These are phyloP conservation scores for Hippocampus comes DNA, from an alignment of 2,113 vertebrate genomes.

Conservation along the genomic window DNA sequence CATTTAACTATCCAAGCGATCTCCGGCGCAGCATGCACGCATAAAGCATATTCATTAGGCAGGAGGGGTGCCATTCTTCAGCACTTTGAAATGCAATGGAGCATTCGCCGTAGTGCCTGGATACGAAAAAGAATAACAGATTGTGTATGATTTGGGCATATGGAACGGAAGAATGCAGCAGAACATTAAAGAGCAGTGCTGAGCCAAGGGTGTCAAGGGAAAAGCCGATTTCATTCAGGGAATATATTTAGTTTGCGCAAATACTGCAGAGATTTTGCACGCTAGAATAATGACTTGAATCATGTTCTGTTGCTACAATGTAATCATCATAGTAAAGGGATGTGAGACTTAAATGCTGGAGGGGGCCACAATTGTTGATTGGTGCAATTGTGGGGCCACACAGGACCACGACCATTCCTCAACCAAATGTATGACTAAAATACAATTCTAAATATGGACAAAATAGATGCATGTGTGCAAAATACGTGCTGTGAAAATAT, in stretches of 20 bases:
- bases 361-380: too few species aligned
- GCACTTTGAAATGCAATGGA: slow-evolving; percentile 45
- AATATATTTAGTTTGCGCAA: slow-evolving; percentile 43
- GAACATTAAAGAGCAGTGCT: slow-evolving; percentile 49
- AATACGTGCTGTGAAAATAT: too few species aligned
- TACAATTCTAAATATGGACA: too few species aligned
- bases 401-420: too few species aligned
- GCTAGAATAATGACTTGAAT: slow-evolving; percentile 47
- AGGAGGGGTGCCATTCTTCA: slow-evolving; percentile 32
- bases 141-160: slow-evolving; percentile 33
- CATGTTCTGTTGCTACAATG: slow-evolving; percentile 36
- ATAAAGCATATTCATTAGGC: slow-evolving; percentile 43
- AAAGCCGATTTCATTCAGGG: slow-evolving; percentile 41
- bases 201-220: slow-evolving; percentile 19
- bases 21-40: slow-evolving; percentile 22
- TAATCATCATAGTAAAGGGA: too few species aligned
- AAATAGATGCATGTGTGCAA: too few species aligned
- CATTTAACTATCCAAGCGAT: slow-evolving; percentile 35
- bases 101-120: slow-evolving; percentile 24
- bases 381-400: too few species aligned
- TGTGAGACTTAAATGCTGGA: too few species aligned
- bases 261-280: slow-evolving; percentile 43
- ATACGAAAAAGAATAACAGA: slow-evolving; percentile 55
- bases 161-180: slow-evolving; percentile 40
- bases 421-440: too few species aligned